Evolutionary conservation across 1,140 invertebrate genomes (phyloP), one percentile per base, ranked within the genome.

Genomic region (Belonocnema kinseyi): DNA sequence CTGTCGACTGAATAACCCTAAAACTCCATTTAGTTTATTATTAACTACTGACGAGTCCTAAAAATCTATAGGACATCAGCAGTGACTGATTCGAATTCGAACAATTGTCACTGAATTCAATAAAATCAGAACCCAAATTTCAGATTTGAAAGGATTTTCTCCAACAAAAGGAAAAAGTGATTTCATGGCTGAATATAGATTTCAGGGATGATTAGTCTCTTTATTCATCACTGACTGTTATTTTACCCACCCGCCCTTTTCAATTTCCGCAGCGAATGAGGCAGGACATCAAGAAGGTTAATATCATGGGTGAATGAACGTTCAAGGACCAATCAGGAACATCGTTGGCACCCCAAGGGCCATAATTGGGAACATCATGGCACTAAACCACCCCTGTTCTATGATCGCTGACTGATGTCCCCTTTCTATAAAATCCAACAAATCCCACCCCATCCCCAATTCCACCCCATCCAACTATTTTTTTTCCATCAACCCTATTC

Each of bases 321-420:
- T 66, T 66, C 61, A 66, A 66, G 61, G 61, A 66, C 61, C 61
- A 66, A 66, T 66, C 61, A 33, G 61, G 61, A 66, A 66, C 26
- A 66, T 66, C 61, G 26, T 66, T 66, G 61, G 26, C 61, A 66
- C 61, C 61, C 61, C 40, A 66, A 66, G 14, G 46, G 61, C 61
- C 21, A 66, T 66, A 66, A 66, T 66, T 66, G 61, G 61, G 61
- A 40, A 66, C 61, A 66, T 66, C 58, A 26, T 66, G 58, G 58
- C 11, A 40, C 61, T 66, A 46, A 66, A 33, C 61, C 26, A 66
- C 61, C 61, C 61, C 10, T 13, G 10, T 21, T 21, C 56, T 19
- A 58, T 58, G 7, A 66, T 66, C 26, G 46, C 53, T 54, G 53
- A 54, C 53, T 40, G 61, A 66, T 66, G 61, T 66, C 26, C 61